phyloP scores from a whole-genome alignment of 2,888 invertebrate genomes.

The Eupithecia subumbrata region DNA sequence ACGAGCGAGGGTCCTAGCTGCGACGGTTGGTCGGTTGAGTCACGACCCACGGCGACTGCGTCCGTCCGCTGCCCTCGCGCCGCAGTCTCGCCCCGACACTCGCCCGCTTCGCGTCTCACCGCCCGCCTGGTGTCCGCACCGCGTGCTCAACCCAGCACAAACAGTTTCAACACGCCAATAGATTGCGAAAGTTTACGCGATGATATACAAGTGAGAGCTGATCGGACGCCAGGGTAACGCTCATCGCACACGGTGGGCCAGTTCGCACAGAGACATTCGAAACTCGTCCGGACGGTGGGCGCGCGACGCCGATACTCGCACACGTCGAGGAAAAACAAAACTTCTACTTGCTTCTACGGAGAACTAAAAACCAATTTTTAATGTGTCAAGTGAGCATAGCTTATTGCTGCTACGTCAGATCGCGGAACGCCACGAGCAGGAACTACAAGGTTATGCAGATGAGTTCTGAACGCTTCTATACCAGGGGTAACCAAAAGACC shows the following conservation, averaged over 20 bases:
- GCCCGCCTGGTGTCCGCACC: slow-evolving; percentile 33
- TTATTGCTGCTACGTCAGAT: slow-evolving; percentile 83
- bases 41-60: slow-evolving; percentile 49
- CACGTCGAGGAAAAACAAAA: slow-evolving; percentile 71
- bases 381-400: slow-evolving; percentile 84
- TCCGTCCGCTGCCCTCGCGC: slow-evolving; percentile 30
- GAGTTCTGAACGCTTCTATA: slow-evolving; percentile 85
- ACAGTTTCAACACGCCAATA: slow-evolving; percentile 78
- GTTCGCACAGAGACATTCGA: slow-evolving; percentile 79
- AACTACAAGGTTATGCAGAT: slow-evolving; percentile 85
- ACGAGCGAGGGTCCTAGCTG: slow-evolving; percentile 51
- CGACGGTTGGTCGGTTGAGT: slow-evolving; percentile 47
- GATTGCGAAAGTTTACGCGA: slow-evolving; percentile 83
- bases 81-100: slow-evolving; percentile 62
- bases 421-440: slow-evolving; percentile 81
- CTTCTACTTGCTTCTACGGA: slow-evolving; percentile 73
- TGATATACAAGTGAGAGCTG: slow-evolving; percentile 84
- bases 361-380: slow-evolving; percentile 81
- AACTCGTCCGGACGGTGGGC: slow-evolving; percentile 79
- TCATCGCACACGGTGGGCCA: slow-evolving; percentile 82
- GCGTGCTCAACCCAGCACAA: slow-evolving; percentile 63
- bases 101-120: slow-evolving; percentile 46
- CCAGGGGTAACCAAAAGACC: slow-evolving; percentile 84
- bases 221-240: slow-evolving; percentile 77
- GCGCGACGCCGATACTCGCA: slow-evolving; percentile 79